Percentiles rank a stretch among this genome's conserved stretches.
phyloP scores from a whole-genome alignment of 2,113 vertebrate species.

The Craseonycteris thonglongyai region DNA sequence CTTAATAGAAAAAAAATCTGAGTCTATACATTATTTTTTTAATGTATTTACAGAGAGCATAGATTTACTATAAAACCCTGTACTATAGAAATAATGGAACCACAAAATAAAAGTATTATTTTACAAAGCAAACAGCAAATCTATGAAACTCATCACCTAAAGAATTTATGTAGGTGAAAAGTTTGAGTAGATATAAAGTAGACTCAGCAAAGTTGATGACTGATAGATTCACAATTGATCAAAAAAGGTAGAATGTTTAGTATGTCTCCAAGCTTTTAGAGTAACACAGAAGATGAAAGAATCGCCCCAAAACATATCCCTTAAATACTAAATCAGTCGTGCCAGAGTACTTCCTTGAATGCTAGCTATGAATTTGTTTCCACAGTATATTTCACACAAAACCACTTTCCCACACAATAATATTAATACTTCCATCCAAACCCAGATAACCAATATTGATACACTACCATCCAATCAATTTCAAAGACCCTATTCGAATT shows the following conservation, averaged over 20 bases:
- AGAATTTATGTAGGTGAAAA: background rate
- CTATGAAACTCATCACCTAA: background rate
- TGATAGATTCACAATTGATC: background rate
- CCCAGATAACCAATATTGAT: background rate
- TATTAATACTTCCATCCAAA: background rate
- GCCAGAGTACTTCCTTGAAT: background rate
- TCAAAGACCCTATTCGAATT: background rate
- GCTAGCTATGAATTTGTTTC: background rate
- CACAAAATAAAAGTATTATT: background rate
- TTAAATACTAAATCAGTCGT: background rate
- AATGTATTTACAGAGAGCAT: background rate
- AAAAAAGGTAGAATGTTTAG: background rate
- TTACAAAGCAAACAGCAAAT: background rate
- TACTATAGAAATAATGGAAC: background rate
- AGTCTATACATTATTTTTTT: background rate
- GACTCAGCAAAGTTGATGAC: background rate
- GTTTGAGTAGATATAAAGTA: background rate
- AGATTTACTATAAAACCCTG: background rate
- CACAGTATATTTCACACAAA: background rate
- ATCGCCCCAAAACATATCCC: background rate
- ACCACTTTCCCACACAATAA: background rate
- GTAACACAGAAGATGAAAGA: background rate
- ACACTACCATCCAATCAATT: background rate
- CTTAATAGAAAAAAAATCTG: background rate
- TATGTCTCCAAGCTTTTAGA: background rate